Evolutionary conservation across 1,140 invertebrate species (phyloP).

Genomic region (Scylla paramamosain): DNA sequence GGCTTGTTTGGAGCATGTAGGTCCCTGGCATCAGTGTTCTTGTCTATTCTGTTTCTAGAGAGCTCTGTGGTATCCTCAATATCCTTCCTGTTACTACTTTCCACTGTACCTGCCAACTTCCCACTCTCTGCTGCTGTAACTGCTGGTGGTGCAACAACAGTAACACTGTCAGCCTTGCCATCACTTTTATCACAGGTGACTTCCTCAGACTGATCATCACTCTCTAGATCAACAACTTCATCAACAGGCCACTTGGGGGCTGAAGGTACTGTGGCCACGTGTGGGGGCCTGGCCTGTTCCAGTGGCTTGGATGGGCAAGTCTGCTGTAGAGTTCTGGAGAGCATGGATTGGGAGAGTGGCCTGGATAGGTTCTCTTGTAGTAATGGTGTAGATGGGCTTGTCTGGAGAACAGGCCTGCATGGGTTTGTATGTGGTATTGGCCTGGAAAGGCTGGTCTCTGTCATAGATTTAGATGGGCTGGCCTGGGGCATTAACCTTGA

Average conservation of each 20-base stretch:
- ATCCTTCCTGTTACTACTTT: neutral
- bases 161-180: neutral
- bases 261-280: neutral
- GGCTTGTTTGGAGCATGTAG: neutral
- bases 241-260: neutral
- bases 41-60: neutral
- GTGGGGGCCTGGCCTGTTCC: neutral
- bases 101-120: neutral
- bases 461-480: neutral
- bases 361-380: neutral
- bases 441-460: neutral
- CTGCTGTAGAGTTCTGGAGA: neutral
- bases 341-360: neutral
- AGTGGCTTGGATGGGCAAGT: neutral
- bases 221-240: constrained; percentile 60
- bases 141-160: neutral
- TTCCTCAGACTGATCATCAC: constrained; percentile 49
- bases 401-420: neutral
- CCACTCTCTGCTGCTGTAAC: neutral
- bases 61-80: neutral
- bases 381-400: neutral
- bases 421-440: neutral
- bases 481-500: neutral
- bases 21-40: neutral
- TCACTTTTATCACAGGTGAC: neutral